Base-by-base conservation (phyloP, 2,888 invertebrate genomes). In the Trissolcus brochymenae region DNA sequence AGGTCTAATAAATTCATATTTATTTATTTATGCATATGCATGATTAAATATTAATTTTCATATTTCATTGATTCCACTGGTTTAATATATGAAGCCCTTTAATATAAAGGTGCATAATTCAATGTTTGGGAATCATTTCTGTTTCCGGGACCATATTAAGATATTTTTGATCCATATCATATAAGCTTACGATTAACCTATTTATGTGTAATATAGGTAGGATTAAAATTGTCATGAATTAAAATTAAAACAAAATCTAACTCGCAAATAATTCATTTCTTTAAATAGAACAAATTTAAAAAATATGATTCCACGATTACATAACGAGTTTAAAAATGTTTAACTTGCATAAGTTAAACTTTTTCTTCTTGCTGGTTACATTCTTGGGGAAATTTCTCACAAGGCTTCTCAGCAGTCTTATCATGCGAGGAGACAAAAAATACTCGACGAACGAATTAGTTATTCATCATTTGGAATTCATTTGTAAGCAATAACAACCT, bases 131-230 rank as follows among this genome's bases (percentile, higher is more conserved):
- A 70, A 70, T 56, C 40, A 41, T 55, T 40, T 66, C 65, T 51
- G 60, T 54, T 25, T 50, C 54, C 50, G 49, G 61, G 50, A 66
- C 41, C 61, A 61, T 61, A 57, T 64, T 75, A 54, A 54, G 68
- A 59, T 68, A 75, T 75, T 75, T 35, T 75, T 54, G 59, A 68
- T 75, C 74, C 49, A 35, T 62, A n/a, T n/a, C n/a, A n/a, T 62
- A 62, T 74, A 67, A 74, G 57, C 74, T 35, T 21, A 49, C 46
- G 74, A 75, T 75, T 75, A 75, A 75, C 64, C 74, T 75, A 75
- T 75, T 75, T 75, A 75, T 75, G 67, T 17, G 50, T 57, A 29
- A 46, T 6, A 14, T 11, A 2, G 46, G 35, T 35, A 9, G 35
- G 35, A 35, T 35, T 11, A 3, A 35, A 35, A 35, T 35, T 35